phyloP scores from a whole-genome alignment of 1,140 invertebrate genomes.

The Drosophila leontia region DNA sequence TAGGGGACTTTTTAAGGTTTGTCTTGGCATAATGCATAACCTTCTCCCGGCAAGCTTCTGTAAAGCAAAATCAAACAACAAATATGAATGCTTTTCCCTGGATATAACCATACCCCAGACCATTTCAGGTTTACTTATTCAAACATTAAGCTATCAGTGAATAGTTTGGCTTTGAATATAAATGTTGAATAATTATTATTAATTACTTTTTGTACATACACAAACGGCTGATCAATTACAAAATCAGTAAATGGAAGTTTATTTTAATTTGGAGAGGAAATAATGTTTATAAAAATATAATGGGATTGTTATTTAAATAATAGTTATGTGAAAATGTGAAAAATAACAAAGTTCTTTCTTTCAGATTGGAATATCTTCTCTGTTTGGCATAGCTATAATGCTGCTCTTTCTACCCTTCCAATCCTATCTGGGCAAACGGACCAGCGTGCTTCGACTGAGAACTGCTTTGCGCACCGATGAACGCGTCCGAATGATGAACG shows the following conservation, averaged over 20 bases:
- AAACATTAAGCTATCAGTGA: conserved; percentile 1
- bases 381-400: conserved; percentile 92
- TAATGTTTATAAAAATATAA: conserved; percentile 30
- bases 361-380: conserved; percentile 85
- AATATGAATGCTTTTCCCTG: background rate
- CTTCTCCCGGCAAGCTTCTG: background rate
- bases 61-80: background rate
- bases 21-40: background rate
- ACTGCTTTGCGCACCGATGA: conserved; percentile 92
- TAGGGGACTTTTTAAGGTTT: background rate
- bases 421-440: conserved; percentile 90
- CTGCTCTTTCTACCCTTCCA: conserved; percentile 94
- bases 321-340: background rate
- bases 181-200: conserved; percentile 18
- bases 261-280: background rate
- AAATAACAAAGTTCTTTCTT: background rate
- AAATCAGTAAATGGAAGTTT: background rate
- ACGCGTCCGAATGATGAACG: conserved; percentile 94
- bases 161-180: conserved; percentile 17
- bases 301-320: conserved; percentile 30
- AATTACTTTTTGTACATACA: conserved; percentile 5
- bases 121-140: background rate
- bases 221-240: conserved; percentile 1
- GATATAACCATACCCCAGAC: background rate
- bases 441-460: conserved; percentile 87